Evolutionary conservation across 2,888 invertebrate genomes (phyloP).

Genomic region (Drosophila mayaguana): DNA sequence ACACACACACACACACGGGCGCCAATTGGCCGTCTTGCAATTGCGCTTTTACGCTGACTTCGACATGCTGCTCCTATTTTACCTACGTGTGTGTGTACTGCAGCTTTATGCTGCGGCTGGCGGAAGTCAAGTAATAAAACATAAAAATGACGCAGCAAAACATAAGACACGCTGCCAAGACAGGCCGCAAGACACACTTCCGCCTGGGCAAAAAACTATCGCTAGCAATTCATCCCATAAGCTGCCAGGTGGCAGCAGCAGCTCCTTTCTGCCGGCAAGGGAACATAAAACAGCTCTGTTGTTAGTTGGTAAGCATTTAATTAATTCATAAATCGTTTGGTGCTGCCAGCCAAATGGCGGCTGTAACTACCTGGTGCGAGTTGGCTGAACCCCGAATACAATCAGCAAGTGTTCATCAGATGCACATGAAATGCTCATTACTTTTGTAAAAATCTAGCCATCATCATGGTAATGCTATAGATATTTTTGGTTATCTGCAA

Average conservation of each 20-base stretch:
- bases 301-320: conserved; percentile 76
- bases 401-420: background rate
- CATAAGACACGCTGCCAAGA: conserved; percentile 50
- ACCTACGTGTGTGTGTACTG: conserved; percentile 9
- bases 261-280: background rate
- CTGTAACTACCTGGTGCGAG: conserved; percentile 30
- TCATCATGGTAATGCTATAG: conserved; percentile 67
- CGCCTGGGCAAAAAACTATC: conserved; percentile 4
- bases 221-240: conserved; percentile 3
- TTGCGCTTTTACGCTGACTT: conserved; percentile 42
- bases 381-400: conserved; percentile 4
- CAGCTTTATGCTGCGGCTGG: conserved; percentile 45
- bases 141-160: conserved; percentile 76
- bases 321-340: conserved; percentile 72
- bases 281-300: conserved; percentile 65
- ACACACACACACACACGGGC: conserved; percentile 14
- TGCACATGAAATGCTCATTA: conserved; percentile 1
- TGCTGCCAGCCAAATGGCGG: conserved; percentile 44
- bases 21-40: conserved; percentile 38
- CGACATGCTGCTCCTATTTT: conserved; percentile 24
- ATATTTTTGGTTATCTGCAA: conserved; percentile 43
- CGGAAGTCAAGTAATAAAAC: conserved; percentile 81
- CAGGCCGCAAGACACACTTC: conserved; percentile 15
- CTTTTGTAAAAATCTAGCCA: conserved; percentile 59
- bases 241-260: conserved; percentile 25